These are phyloP conservation scores for Xestia sexstrigata DNA, from an alignment of 2,888 invertebrate genomes.

Conservation along the genomic window DNA sequence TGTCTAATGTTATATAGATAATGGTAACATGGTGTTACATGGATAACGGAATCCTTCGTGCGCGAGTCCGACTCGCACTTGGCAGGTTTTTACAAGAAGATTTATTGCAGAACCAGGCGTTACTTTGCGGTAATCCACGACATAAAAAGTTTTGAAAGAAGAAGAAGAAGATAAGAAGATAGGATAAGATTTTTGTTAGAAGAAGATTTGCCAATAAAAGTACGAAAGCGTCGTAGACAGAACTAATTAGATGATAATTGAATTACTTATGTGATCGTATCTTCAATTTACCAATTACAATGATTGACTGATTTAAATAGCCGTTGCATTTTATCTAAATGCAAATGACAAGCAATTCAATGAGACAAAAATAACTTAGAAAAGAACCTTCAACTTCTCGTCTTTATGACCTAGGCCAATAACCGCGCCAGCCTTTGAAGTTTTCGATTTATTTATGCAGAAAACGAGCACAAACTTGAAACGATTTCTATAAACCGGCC, in stretches of 20 bases:
- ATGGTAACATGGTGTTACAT: too few relatives aligned
- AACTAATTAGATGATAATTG: not conserved
- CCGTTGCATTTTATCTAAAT: not conserved
- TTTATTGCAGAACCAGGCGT: too few relatives aligned
- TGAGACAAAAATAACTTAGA: not conserved
- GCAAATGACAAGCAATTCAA: not conserved
- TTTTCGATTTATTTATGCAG: conserved; percentile 42
- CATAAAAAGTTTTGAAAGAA: too few relatives aligned
- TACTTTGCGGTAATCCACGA: too few relatives aligned
- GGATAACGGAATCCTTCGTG: too few relatives aligned
- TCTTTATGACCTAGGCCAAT: conserved; percentile 28
- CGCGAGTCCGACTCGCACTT: too few relatives aligned
- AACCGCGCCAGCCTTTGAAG: conserved; percentile 17
- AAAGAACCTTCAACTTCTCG: not conserved
- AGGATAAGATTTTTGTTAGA: too few relatives aligned
- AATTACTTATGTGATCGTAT: not conserved
- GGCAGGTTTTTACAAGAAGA: too few relatives aligned
- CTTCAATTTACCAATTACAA: not conserved
- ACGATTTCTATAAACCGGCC: conserved; percentile 10
- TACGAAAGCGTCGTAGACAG: too few relatives aligned
- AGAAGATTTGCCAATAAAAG: too few relatives aligned
- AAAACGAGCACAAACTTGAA: conserved; percentile 34
- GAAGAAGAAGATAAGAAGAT: too few relatives aligned
- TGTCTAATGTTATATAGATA: too few relatives aligned
- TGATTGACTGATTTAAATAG: not conserved